Conservation (phyloP, 2,113 vertebrate genomes). For the Chaenocephalus aceratus region DNA sequence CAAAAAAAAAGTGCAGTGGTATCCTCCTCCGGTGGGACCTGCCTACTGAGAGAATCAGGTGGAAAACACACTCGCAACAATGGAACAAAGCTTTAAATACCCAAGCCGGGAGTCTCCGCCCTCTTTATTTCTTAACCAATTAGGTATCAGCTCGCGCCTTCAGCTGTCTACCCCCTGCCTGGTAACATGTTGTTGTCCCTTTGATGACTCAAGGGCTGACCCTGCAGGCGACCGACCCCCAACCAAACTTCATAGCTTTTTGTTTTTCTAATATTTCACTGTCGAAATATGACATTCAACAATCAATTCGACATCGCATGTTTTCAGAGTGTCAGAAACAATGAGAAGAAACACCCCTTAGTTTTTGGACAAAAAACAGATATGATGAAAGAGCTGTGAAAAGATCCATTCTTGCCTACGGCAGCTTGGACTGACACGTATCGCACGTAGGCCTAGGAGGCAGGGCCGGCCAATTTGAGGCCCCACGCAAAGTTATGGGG, state of each 20-base stretch:
- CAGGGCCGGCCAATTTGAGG: too few species aligned
- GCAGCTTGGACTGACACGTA: slow-evolving; percentile 31
- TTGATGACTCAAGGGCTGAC: slow-evolving; percentile 27
- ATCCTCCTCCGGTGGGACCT: not conserved
- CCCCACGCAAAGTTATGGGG: too few species aligned
- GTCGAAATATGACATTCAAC: not conserved
- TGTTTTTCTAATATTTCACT: not conserved
- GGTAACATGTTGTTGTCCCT: slow-evolving; percentile 75
- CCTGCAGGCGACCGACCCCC: not conserved
- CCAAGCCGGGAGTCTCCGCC: slow-evolving; percentile 25
- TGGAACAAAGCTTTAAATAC: slow-evolving; percentile 77
- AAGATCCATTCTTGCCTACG: not conserved
- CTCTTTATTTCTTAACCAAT: slow-evolving; percentile 82
- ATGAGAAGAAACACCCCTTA: not conserved
- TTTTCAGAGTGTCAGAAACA: not conserved
- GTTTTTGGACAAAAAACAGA: not conserved
- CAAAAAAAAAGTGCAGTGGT: slow-evolving; percentile 31
- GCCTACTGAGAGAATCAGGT: slow-evolving; percentile 51
- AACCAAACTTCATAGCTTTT: not conserved
- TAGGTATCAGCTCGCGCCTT: slow-evolving; percentile 85
- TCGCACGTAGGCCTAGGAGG: slow-evolving; percentile 38
- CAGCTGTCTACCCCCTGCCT: slow-evolving; percentile 86
- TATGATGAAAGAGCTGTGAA: slow-evolving; percentile 7
- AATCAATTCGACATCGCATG: not conserved
- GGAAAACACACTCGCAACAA: slow-evolving; percentile 62